Percentiles rank a stretch among this genome's conserved stretches.
Conservation (phyloP, 92 coral and sea anemone genomes). For the Palythoa grandiflora region DNA sequence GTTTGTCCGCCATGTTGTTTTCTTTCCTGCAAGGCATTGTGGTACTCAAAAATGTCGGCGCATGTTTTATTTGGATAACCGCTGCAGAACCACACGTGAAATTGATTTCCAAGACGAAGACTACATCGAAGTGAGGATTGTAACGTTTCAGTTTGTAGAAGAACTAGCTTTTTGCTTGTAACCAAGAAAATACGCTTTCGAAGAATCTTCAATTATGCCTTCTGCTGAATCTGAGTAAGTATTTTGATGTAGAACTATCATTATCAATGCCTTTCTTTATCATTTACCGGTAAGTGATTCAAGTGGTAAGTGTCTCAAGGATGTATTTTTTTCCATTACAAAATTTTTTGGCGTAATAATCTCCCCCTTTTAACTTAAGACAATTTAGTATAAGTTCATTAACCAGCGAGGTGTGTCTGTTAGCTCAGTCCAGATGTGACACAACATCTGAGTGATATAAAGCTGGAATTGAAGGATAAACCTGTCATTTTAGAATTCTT, state of each 20-base stretch:
- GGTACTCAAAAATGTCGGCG: not conserved
- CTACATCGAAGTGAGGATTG: not conserved
- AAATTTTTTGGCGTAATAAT: too few species aligned
- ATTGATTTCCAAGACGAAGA: not conserved
- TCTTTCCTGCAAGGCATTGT: constrained; percentile 7
- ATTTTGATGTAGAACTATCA: not conserved
- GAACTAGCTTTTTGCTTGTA: not conserved
- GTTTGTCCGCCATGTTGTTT: constrained; percentile 33
- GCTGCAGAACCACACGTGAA: constrained; percentile 29
- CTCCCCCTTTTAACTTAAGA: too few species aligned
- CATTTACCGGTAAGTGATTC: not conserved
- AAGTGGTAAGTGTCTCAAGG: not conserved
- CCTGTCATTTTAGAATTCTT: too few species aligned
- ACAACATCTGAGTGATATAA: too few species aligned
- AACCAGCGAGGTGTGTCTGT: too few species aligned
- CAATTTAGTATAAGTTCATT: too few species aligned
- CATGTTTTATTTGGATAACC: constrained; percentile 9
- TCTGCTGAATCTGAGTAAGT: constrained; percentile 27
- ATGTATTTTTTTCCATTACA: too few species aligned
- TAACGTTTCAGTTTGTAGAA: not conserved
- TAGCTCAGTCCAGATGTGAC: too few species aligned
- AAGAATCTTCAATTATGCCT: not conserved
- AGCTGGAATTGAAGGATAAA: too few species aligned
- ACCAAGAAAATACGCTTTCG: not conserved
- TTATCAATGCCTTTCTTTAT: constrained; percentile 13